phyloP scores from a whole-genome alignment of 2,888 invertebrate species.

The Pycnomerus fuliginosus region DNA sequence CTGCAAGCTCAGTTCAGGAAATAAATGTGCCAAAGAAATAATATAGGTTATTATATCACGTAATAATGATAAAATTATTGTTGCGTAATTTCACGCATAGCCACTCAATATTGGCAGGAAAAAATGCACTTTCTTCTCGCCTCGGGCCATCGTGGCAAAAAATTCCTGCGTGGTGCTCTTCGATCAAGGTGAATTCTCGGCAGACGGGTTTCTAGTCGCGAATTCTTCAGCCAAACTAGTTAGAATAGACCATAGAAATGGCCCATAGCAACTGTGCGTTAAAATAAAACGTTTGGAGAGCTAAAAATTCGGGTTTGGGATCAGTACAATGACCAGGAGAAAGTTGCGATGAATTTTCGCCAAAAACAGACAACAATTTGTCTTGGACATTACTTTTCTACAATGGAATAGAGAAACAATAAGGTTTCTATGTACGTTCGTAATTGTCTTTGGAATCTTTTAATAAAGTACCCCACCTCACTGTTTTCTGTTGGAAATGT shows the following conservation, averaged over 20 bases:
- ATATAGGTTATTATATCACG: constrained; percentile 27
- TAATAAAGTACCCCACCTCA: no score
- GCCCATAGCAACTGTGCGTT: constrained; percentile 21
- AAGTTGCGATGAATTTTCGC: no score
- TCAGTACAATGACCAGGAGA: no score
- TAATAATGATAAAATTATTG: constrained; percentile 16
- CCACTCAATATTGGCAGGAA: constrained; percentile 12
- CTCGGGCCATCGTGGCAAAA: neutral
- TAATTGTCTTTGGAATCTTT: no score
- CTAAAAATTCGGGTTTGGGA: no score
- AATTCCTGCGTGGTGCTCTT: neutral
- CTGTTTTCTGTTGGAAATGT: no score
- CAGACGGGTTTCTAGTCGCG: constrained; percentile 19
- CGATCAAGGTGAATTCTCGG: constrained; percentile 14
- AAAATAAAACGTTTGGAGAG: no score
- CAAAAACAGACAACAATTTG: no score
- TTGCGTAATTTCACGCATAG: constrained; percentile 22
- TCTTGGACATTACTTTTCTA: no score
- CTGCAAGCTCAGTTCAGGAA: constrained; percentile 28
- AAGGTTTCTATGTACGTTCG: no score
- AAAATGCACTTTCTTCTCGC: constrained; percentile 15
- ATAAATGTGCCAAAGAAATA: constrained; percentile 30
- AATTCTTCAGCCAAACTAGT: constrained; percentile 24
- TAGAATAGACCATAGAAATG: constrained; percentile 16
- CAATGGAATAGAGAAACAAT: no score